Percentiles rank a stretch among this genome's conserved stretches.
Evolutionary conservation across 1,140 invertebrate genomes (phyloP).

Genomic region (Galendromus occidentalis): DNA sequence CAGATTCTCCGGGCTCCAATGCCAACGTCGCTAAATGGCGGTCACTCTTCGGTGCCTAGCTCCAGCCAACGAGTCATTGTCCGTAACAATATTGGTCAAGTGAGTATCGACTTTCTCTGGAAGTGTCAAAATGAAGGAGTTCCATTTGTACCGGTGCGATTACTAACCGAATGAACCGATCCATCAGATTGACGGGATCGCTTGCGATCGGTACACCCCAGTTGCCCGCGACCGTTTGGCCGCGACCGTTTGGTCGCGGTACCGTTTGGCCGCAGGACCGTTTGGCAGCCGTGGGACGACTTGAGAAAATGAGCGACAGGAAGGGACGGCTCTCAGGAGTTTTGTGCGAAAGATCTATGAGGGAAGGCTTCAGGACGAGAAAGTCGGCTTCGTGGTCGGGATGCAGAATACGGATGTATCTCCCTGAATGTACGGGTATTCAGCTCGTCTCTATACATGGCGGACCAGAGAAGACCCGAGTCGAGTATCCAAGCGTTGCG

Average conservation of each 20-base stretch:
- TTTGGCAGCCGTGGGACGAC: too few species aligned
- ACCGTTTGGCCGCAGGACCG: constrained; percentile 46
- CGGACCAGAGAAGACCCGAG: too few species aligned
- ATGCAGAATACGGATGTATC: too few species aligned
- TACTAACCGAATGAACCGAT: constrained; percentile 15
- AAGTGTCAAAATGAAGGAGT: background rate
- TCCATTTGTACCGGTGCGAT: background rate
- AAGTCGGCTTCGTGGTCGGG: too few species aligned
- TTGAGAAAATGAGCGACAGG: too few species aligned
- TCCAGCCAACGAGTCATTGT: background rate
- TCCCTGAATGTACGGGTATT: too few species aligned
- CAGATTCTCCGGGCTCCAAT: background rate
- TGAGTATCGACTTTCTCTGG: too few species aligned
- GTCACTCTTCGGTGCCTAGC: background rate
- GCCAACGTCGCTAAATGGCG: background rate
- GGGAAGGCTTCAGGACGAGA: too few species aligned
- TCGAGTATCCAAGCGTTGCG: too few species aligned
- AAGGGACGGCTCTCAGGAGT: too few species aligned
- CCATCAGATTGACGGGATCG: constrained; percentile 47
- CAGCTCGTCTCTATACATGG: too few species aligned
- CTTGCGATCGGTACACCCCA: constrained; percentile 75
- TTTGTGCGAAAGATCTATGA: too few species aligned
- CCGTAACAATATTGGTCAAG: background rate
- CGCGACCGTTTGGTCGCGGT: constrained; percentile 69
- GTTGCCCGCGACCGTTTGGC: constrained; percentile 77